Conservation (phyloP, 2,888 invertebrate species). For the Serripes groenlandicus region DNA sequence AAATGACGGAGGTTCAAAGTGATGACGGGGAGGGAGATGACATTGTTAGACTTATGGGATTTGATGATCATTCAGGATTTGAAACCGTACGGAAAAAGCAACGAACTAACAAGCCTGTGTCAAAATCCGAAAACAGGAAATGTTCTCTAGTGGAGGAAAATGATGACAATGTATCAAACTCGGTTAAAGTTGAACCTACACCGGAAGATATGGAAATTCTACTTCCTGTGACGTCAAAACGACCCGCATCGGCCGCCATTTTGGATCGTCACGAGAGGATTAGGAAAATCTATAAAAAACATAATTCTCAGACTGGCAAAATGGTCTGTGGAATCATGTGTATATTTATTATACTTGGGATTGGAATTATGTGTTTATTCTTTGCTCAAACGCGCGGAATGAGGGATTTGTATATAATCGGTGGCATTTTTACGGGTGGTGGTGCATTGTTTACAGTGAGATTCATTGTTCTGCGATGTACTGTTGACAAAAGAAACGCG, state of each 20-base stretch:
- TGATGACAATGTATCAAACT: background rate
- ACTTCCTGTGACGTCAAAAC: constrained; percentile 4
- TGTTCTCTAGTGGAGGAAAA: background rate
- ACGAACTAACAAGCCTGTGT: background rate
- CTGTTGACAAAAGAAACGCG: background rate
- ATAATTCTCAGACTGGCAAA: constrained; percentile 39
- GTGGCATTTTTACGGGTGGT: constrained; percentile 48
- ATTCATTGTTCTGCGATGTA: constrained; percentile 37
- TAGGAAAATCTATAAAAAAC: constrained; percentile 34
- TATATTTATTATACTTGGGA: constrained; percentile 41
- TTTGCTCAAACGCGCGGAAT: constrained; percentile 31
- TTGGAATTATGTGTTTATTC: constrained; percentile 25
- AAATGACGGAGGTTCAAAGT: background rate
- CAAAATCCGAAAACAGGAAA: background rate
- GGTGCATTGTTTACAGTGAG: constrained; percentile 35
- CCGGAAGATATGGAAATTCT: background rate
- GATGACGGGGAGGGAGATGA: constrained; percentile 8
- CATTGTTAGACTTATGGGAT: constrained; percentile 7
- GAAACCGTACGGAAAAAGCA: too few relatives aligned
- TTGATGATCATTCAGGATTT: too few relatives aligned
- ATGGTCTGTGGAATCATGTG: constrained; percentile 39
- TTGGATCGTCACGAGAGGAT: constrained; percentile 13
- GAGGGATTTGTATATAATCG: constrained; percentile 48
- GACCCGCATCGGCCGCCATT: constrained; percentile 1
- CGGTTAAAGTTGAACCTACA: background rate